Base-by-base conservation (phyloP, 2,888 invertebrate genomes). In the Meta bourneti region DNA sequence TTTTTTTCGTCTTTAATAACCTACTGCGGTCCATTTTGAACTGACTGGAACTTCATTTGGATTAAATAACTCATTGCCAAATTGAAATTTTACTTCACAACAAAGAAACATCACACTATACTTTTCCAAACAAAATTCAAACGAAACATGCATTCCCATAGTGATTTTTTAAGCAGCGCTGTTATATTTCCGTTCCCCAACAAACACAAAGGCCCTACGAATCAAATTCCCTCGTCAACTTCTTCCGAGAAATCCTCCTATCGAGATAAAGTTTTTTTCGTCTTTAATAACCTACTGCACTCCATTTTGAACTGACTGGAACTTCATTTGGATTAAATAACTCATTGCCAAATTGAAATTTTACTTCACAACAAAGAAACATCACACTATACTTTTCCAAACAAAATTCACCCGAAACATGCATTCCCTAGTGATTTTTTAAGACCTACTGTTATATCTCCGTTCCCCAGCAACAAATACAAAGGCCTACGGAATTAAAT, bases 271-370 rank as follows among this genome's bases (percentile, higher is more conserved):
- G 77, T 49, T 34, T 7, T 77, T 77, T 77, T n/a, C n/a, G 34
- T 72, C 69, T 69, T 81, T 13, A n/a, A 16, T 34, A 49, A 19
- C 13, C 19, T 34, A 49, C 80, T 70, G 34, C 19, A 82, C 51
- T 82, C 72, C 70, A 82, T 82, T 82, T 69, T 51, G 71, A 7
- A 82, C 82, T 49, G 13, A 20, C 72, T 72, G 71, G 72, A 72
- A 71, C 71, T 82, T 71, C 71, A 82, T 82, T 82, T 72, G 20
- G 52, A 34, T 34, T 34, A 34, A 34, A 34, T 34, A 34, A 34
- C 34, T 34, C 34, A 34, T 34, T 34, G 1, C n/a, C 34, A 34
- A 34, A 34, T 34, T 34, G 34, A 34, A 34, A 34, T 34, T 34
- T 34, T 34, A 34, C 4, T 34, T n/a, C n/a, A n/a, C 34, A 34